A percentile compares a stretch with the other conserved stretches of the same genome.
These are phyloP conservation scores for Brachionus sp. DNA, from an alignment of 1,140 invertebrate species.

Conservation along the genomic window DNA sequence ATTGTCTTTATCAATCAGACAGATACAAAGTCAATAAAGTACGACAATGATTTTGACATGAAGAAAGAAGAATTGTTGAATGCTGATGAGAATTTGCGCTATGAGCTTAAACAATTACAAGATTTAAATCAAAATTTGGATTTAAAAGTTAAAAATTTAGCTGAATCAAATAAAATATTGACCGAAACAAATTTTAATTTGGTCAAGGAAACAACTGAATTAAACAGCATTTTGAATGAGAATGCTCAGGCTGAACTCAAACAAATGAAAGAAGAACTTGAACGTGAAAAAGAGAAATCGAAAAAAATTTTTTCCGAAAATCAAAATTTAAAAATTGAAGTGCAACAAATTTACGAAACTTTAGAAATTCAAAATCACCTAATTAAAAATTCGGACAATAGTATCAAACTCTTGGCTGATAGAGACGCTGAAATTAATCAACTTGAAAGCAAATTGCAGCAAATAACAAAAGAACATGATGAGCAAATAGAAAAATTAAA, in stretches of 20 bases:
- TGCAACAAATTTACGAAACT: background rate
- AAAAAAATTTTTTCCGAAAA: background rate
- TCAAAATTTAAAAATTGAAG: background rate
- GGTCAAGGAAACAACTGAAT: background rate
- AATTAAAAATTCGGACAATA: background rate
- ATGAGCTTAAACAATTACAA: background rate
- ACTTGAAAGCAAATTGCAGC: background rate
- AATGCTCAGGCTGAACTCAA: background rate
- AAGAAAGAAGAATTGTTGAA: background rate
- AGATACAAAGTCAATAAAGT: background rate
- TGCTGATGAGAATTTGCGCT: background rate
- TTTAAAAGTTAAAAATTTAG: background rate
- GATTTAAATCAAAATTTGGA: constrained; percentile 1
- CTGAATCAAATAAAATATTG: background rate
- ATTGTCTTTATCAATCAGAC: background rate
- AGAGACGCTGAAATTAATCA: background rate
- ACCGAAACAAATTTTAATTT: constrained; percentile 21
- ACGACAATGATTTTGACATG: background rate
- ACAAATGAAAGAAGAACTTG: background rate
- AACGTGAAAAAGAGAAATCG: background rate
- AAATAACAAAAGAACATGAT: background rate
- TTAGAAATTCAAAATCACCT: background rate
- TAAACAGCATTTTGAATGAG: background rate
- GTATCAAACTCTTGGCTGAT: background rate
- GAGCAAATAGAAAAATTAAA: background rate